Percentiles rank a stretch among this genome's conserved stretches.
phyloP scores from a whole-genome alignment of 2,113 vertebrate species.

The Calidris pugnax region DNA sequence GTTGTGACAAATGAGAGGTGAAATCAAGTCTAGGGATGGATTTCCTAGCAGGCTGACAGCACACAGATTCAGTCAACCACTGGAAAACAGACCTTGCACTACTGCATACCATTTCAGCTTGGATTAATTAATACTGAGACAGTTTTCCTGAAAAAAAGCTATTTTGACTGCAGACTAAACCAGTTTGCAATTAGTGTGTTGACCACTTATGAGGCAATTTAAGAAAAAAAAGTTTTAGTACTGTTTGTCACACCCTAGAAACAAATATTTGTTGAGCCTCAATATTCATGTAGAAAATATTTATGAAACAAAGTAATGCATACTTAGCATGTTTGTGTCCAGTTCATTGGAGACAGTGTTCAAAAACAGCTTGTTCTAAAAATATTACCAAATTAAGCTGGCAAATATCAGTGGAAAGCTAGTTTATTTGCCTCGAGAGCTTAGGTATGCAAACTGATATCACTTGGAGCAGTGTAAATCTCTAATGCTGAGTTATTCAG shows the following conservation, averaged over 20 bases:
- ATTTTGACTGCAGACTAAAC: not conserved
- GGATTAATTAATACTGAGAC: not conserved
- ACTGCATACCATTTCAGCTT: not conserved
- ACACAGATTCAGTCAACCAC: not conserved
- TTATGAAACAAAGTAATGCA: not conserved
- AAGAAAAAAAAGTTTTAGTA: not conserved
- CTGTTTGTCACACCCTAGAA: not conserved
- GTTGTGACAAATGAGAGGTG: not conserved
- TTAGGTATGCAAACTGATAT: not conserved
- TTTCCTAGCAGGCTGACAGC: not conserved
- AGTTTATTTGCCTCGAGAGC: not conserved
- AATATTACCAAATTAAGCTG: not conserved
- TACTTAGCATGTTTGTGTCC: not conserved
- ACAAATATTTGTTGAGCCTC: not conserved
- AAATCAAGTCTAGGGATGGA: not conserved
- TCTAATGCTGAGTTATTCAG: not conserved
- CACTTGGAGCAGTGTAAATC: conserved; percentile 3
- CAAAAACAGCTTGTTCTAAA: conserved; percentile 24
- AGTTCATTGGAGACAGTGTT: not conserved
- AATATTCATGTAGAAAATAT: not conserved
- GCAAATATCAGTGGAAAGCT: not conserved
- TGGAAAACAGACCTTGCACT: not conserved
- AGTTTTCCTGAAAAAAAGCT: not conserved
- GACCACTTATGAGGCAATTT: not conserved
- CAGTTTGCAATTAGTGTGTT: not conserved